These are phyloP conservation scores for Siderastrea siderea DNA, from an alignment of 92 coral and sea anemone species.

Conservation along the genomic window DNA sequence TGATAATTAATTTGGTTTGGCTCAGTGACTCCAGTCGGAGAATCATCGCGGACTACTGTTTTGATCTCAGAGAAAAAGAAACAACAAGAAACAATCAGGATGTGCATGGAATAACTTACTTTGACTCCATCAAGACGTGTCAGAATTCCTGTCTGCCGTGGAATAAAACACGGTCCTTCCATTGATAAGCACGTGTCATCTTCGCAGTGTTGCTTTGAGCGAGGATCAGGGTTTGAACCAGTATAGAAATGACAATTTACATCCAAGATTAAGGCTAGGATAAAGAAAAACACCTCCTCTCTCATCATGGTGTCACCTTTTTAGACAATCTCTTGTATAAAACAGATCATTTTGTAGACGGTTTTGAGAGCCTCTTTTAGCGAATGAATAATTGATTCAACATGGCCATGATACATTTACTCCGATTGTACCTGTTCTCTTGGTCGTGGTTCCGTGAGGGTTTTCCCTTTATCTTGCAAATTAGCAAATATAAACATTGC, in stretches of 20 bases:
- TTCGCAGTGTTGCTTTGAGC: conserved; percentile 56
- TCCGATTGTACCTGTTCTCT: conserved; percentile 4
- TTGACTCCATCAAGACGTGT: conserved; percentile 79
- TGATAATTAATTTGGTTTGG: neutral
- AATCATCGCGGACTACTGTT: neutral
- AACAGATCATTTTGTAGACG: neutral
- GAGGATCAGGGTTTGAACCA: neutral
- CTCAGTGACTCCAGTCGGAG: neutral
- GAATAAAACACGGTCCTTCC: conserved; percentile 77
- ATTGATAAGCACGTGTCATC: conserved; percentile 69
- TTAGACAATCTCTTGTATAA: neutral
- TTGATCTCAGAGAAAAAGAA: neutral
- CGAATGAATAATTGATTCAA: conserved; percentile 24
- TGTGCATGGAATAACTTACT: conserved; percentile 53
- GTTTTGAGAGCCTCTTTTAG: conserved; percentile 20
- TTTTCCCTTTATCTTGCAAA: neutral
- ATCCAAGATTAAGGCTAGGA: neutral
- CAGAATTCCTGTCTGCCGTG: conserved; percentile 69
- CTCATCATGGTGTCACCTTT: conserved; percentile 1
- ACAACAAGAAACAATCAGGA: neutral
- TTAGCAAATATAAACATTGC: too few relatives aligned
- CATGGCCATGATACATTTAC: conserved; percentile 2
- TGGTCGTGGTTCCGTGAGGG: neutral
- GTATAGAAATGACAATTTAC: conserved; percentile 29
- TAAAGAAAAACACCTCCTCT: neutral